Base-by-base conservation (phyloP, 2,113 vertebrate genomes). In the Varanus salvator region DNA sequence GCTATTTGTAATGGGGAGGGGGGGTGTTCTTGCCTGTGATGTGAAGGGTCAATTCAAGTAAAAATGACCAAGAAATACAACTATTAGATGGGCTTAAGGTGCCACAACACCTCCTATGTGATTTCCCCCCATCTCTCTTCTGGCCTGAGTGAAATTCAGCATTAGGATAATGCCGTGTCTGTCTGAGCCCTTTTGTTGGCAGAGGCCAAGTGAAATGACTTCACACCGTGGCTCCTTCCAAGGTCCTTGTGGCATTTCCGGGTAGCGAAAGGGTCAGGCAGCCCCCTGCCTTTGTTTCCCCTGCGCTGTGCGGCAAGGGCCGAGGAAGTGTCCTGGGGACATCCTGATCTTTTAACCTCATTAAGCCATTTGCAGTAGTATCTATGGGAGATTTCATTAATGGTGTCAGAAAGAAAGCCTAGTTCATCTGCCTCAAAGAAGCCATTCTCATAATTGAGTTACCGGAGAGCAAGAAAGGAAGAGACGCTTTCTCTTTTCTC, bases 351-450 rank as follows among this genome's bases (percentile, higher is more conserved):
- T 84, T 88, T 85, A 68, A 75, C 38, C 74, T 21, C 0, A 0
- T 91, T 86, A 88, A 44, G 25, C 27, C 52, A 68, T 75, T 90
- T 88, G 80, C 0, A 3, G 81, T 91, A 50, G 77, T 19, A 76
- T 89, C 38, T 6, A 72, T 9, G 3, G 60, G 50, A 94, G 93
- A 88, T 82, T 77, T 1, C 3, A 1, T 54, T 89, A 60, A 1
- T 85, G 0, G 50, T 80, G 54, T 93, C 85, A 91, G 74, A 90
- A 81, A 80, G 54, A 52, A 54, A 86, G 66, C 9, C 75, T 89
- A 91, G 82, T 69, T 84, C 54, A 1, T 1, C 38, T 84, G 6
- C 80, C 95, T 90, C 69, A 91, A 66, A 92, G 81, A 90, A 93
- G 87, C 66, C 50, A 83, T 44, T 82, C 71, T 86, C 87, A 84